Percentiles rank a stretch among this genome's conserved stretches.
Evolutionary conservation across 2,113 vertebrate genomes (phyloP).

Genomic region (Psephotus haematonotus): DNA sequence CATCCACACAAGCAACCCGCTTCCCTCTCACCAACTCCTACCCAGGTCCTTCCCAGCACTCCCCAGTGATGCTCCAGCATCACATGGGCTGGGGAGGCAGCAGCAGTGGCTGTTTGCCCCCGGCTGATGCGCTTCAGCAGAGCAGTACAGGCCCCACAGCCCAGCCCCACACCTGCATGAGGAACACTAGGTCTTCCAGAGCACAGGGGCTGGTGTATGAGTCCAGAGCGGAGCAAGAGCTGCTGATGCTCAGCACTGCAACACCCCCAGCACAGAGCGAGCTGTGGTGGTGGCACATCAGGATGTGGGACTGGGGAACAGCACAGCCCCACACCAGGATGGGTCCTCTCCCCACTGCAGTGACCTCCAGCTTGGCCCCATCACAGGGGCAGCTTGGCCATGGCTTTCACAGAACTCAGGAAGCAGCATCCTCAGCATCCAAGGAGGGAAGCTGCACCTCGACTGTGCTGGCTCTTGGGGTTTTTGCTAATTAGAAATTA

Average conservation of each 20-base stretch:
- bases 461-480: background rate
- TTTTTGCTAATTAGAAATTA: background rate
- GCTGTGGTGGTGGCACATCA: fast-evolving
- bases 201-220: background rate
- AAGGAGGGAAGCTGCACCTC: background rate
- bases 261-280: fast-evolving
- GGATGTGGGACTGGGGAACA: fast-evolving
- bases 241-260: fast-evolving
- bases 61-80: background rate
- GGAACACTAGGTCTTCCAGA: background rate
- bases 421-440: fast-evolving
- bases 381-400: background rate
- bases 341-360: background rate
- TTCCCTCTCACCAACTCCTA: background rate
- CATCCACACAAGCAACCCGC: background rate
- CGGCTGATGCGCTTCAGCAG: background rate
- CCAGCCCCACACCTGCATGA: background rate
- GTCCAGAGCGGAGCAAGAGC: background rate
- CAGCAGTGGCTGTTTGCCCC: background rate
- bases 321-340: fast-evolving
- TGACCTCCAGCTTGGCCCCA: background rate
- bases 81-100: fast-evolving
- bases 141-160: background rate
- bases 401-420: background rate
- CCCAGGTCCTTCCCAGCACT: background rate